Evolutionary conservation across 2,888 invertebrate species (phyloP), one percentile per base, ranked within the genome.

Genomic region (Cataglyphis rosenhaueri): DNA sequence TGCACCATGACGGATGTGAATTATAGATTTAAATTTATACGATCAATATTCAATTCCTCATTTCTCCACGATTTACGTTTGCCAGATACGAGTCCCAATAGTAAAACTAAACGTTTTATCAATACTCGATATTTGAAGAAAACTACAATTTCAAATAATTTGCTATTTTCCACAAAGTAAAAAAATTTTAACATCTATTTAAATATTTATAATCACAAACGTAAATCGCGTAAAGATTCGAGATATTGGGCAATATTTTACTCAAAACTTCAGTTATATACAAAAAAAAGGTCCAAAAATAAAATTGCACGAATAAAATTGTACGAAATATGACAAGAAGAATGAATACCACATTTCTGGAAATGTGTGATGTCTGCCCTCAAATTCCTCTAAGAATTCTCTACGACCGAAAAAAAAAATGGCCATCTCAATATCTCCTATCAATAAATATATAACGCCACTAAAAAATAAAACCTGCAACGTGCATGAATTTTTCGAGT

Each of bases 1-100:
- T 32, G 44, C 59, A 55, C 18, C 59, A 41, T 62, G 44, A 44
- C 75, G 55, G 32, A 32, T 75, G 21, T 32, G 65, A 71, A 88
- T 88, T 83, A 81, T 84, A 84, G 75, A 87, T 88, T 88, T 73
- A 88, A 88, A 88, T 88, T 88, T 88, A 88, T 88, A 85, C 83
- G 83, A 88, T 88, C 86, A 88, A 88, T 87, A 85, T 84, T 81
- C 85, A 64, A 85, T 78, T 84, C 75, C 85, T 76, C 82, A 29
- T 65, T 57, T 55, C 52, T 52, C 35, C 55, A 73, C 48, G 65
- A 82, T 86, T 84, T 81, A 62, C 81, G 83, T 84, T 66, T 59
- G n/a, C 35, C 70, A 29, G 25, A 12, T 68, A 62, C 55, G 55
- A 78, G 38, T 29, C 25, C 32, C 62, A 35, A 52, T 70, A 55